Base-by-base conservation (phyloP, 2,113 vertebrate species). In the Gallinago jamesoni region DNA sequence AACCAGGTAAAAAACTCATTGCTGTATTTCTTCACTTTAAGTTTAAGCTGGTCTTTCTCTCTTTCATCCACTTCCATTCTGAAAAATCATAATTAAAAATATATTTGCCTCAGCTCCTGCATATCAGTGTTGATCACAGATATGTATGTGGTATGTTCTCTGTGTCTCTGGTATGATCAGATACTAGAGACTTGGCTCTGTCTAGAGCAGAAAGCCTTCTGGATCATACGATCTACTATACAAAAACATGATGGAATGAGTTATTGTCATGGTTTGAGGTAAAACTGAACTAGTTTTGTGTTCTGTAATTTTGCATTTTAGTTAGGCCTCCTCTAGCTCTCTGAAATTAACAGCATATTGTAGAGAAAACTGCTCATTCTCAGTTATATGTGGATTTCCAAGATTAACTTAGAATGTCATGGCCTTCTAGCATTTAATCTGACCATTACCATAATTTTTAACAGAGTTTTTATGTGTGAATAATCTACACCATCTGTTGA, bases 401-500 rank as follows among this genome's bases (percentile, higher is more conserved):
- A 27, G 31, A 93, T 88, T 77, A 94, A 82, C n/a, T 94, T n/a
- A 76, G 50, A 84, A 93, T 2, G 19, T 72, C 69, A 55, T 89
- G 39, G 23, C 7, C 16, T 90, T 96, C 88, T 74, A 79, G 9
- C 43, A 69, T 93, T 94, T 68, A 91, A 92, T 23, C 10, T 33
- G 67, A 73, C 45, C n/a, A 20, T 60, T 89, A 81, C 27, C 43
- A 73, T 84, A 10, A 79, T 84, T 95, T 88, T 89, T 94, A 90
- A 84, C 17, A 57, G 55, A 84, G 30, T 60, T 91, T 70, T 83
- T 91, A 72, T 43, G 17, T 87, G 35, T 79, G 45, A 96, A 87
- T 83, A 96, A 94, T 93, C 20, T 78, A 64, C 23, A 84, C 59
- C 85, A 95, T 53, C 89, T 97, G 87, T 75, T 91, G 15, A 35